phyloP scores from a whole-genome alignment of 2,797 vertebrate genomes.

The Poecilia picta region DNA sequence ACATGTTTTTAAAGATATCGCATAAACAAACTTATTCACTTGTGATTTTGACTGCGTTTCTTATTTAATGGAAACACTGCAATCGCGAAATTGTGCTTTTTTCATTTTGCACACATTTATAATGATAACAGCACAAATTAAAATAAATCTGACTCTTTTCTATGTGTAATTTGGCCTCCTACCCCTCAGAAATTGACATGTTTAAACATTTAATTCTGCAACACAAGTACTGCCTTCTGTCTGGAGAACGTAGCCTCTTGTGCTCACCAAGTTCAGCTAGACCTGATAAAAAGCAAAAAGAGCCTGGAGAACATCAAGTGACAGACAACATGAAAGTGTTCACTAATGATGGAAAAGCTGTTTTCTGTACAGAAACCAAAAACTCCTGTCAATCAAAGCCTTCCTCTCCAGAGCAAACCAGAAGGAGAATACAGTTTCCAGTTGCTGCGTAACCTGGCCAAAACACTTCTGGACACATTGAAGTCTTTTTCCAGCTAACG shows the following conservation, averaged over 20 bases:
- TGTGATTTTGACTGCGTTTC: no score
- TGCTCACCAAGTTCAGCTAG: conserved; percentile 9
- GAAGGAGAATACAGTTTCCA: conserved; percentile 33
- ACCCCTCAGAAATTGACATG: background rate
- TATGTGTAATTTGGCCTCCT: background rate
- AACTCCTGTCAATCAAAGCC: conserved; percentile 52
- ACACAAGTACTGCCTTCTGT: background rate
- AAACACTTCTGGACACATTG: conserved; percentile 68
- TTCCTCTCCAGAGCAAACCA: conserved; percentile 46
- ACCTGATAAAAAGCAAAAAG: conserved; percentile 41
- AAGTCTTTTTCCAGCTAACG: conserved; percentile 69
- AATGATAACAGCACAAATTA: no score
- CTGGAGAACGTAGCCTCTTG: background rate
- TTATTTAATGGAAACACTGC: no score
- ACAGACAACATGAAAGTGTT: conserved; percentile 40
- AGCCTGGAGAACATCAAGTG: conserved; percentile 54
- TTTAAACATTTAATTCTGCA: background rate
- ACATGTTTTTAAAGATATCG: no score
- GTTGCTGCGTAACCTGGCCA: conserved; percentile 67
- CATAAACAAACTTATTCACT: no score
- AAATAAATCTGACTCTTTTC: background rate
- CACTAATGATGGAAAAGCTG: conserved; percentile 38
- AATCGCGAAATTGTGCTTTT: no score
- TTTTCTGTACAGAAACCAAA: conserved; percentile 41
- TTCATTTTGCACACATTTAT: no score